These are phyloP conservation scores for Eolophus roseicapilla DNA, from an alignment of 2,113 vertebrate species.

Conservation along the genomic window DNA sequence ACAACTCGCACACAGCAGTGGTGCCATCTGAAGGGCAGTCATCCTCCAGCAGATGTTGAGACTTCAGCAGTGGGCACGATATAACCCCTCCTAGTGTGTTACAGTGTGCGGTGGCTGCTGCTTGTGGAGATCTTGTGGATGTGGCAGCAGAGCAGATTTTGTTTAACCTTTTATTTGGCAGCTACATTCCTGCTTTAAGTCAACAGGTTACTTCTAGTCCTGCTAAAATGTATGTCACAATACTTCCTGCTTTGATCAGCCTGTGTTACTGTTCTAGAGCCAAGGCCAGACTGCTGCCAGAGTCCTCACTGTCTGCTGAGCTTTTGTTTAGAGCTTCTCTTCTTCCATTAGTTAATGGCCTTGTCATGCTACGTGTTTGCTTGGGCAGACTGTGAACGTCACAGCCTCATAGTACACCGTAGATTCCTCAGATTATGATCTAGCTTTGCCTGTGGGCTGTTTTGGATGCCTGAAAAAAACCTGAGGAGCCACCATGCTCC, in stretches of 20 bases:
- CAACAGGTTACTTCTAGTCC: not conserved
- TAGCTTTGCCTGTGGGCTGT: not conserved
- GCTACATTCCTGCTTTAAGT: not conserved
- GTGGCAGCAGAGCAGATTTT: not conserved
- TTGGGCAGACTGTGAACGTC: not conserved
- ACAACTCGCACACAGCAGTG: not conserved
- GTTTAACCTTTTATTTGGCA: not conserved
- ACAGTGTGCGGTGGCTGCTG: not conserved
- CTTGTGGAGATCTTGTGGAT: not conserved
- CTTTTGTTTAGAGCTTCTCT: constrained; percentile 11
- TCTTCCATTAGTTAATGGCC: constrained; percentile 12
- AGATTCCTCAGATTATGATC: not conserved
- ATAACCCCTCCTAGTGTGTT: not conserved
- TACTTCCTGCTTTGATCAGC: not conserved
- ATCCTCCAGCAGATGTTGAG: not conserved
- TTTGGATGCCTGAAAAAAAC: not conserved
- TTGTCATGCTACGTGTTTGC: not conserved
- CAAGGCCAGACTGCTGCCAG: not conserved
- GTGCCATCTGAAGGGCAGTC: not conserved
- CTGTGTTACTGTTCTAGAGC: not conserved
- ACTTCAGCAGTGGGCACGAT: not conserved
- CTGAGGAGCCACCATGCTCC: not conserved
- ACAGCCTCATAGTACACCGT: not conserved
- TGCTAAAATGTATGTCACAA: not conserved
- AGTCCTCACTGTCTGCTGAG: not conserved